Percentiles rank a stretch among this genome's conserved stretches.
phyloP scores from a whole-genome alignment of 2,113 vertebrate genomes.

The Chaetorhynchus papuensis region DNA sequence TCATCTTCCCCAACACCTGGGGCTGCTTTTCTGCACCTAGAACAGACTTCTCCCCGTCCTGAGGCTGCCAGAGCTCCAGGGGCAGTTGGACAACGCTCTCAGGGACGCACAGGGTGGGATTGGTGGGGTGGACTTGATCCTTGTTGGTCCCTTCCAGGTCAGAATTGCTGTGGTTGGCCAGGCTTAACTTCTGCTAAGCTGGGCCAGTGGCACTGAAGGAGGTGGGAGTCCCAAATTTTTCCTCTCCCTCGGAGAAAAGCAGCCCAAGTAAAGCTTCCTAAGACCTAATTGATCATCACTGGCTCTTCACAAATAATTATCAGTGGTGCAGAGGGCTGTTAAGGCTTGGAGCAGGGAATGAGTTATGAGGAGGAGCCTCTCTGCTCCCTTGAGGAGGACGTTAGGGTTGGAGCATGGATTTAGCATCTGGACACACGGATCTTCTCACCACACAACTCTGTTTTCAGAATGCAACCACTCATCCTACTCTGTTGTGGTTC shows the following conservation, averaged over 20 bases:
- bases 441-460: not conserved
- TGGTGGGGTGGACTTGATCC: rapidly evolving
- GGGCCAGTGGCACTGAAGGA: not conserved
- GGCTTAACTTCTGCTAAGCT: not conserved
- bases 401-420: not conserved
- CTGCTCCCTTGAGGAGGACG: not conserved
- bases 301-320: not conserved
- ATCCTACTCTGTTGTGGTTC: not conserved
- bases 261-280: not conserved
- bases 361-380: not conserved
- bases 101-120: not conserved
- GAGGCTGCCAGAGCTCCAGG: not conserved
- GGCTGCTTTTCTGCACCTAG: not conserved
- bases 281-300: not conserved
- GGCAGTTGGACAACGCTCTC: not conserved
- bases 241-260: not conserved
- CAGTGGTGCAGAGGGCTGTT: not conserved
- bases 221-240: not conserved
- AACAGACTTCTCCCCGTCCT: not conserved
- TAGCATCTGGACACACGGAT: not conserved
- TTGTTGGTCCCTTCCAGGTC: not conserved
- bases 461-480: not conserved
- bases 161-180: rapidly evolving
- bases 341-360: not conserved
- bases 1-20: too few relatives aligned